These are phyloP conservation scores for Orcinus orca DNA, from an alignment of 2,113 vertebrate genomes.

Conservation along the genomic window DNA sequence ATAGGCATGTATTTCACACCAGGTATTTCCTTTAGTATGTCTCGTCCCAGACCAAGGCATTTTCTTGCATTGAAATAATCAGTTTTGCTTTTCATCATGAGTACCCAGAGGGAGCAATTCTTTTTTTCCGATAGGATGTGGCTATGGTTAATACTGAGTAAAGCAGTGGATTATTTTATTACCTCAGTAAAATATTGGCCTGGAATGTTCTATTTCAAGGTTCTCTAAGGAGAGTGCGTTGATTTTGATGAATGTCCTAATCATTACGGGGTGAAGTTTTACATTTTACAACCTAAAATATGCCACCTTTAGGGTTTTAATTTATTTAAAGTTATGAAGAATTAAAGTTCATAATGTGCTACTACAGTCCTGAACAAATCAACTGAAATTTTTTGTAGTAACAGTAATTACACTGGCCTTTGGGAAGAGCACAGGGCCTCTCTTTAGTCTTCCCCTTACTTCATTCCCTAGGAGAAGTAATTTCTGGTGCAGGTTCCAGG, in stretches of 20 bases:
- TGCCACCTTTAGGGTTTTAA: background rate
- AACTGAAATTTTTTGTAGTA: background rate
- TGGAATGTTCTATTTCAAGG: background rate
- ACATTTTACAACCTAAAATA: background rate
- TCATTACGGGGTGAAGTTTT: background rate
- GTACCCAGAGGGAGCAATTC: background rate
- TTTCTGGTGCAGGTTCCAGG: background rate
- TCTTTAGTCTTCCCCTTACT: background rate
- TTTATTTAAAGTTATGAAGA: background rate
- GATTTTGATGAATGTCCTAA: background rate
- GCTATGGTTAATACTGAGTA: background rate
- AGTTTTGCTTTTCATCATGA: background rate
- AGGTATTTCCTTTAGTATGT: background rate
- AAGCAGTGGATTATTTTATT: background rate
- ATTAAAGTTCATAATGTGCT: background rate
- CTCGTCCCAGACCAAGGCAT: background rate
- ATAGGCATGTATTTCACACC: background rate
- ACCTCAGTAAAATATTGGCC: background rate
- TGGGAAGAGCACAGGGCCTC: background rate
- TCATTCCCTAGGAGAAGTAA: background rate
- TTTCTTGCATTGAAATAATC: background rate
- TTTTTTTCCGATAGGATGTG: background rate
- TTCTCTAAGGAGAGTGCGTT: background rate
- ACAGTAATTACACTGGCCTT: background rate
- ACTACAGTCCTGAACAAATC: background rate